Base-by-base conservation (phyloP, 1,140 invertebrate species). In the Hyles vespertilio region DNA sequence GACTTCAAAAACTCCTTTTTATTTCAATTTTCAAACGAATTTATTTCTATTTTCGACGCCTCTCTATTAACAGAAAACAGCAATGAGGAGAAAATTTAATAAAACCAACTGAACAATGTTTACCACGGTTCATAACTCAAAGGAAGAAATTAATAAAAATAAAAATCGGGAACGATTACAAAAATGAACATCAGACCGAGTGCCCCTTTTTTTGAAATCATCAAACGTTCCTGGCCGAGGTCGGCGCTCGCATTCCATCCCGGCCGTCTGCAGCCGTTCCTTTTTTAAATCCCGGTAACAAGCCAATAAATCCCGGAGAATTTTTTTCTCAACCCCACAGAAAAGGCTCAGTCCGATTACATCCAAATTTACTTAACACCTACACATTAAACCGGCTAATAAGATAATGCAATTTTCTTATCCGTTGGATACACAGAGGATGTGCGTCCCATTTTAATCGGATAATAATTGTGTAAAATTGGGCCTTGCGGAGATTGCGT, bases 341-440 rank as follows among this genome's bases (percentile, higher is more conserved):
- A 82, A 82, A 89, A 83, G 81, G 82, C 78, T 85, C 77, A 81
- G 72, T 69, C 67, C 78, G 84, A 87, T 89, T 89, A 89, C 84
- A 89, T 68, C 66, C 83, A 87, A 89, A 89, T 89, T 89, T 87
- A 89, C 84, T 87, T 87, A 85, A 86, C 86, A 84, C 86, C 70
- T 75, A 79, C 80, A 77, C 80, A 81, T 85, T 87, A 82, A 82
- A 76, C 70, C 74, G 67, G 65, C 72, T 86, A 84, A 86, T 87
- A 75, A 86, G 79, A 75, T 82, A 82, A 82, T 76, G 61, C 77
- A 72, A 87, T 85, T 83, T 78, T 72, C 81, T 82, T 79, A 82
- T 79, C 71, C 67, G 51, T 51, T 66, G 59, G 61, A 62, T 74
- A 65, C 61, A 45, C 66, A 65, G 34, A 12, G 61, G 54, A 59